Evolutionary conservation across 2,888 invertebrate species (phyloP).

Genomic region (Nymphalis c-album): DNA sequence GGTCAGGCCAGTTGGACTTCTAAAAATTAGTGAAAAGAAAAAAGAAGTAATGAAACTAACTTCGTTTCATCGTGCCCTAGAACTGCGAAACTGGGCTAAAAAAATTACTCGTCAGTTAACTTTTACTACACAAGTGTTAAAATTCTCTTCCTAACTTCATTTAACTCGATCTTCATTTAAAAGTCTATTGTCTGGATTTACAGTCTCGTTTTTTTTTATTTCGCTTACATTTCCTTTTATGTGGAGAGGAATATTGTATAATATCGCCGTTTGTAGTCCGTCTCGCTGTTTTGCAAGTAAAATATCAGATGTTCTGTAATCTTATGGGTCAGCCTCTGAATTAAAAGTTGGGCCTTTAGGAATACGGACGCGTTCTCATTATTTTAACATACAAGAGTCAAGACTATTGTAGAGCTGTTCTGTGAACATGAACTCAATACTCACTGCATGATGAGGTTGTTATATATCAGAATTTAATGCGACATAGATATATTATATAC

Average conservation of each 20-base stretch:
- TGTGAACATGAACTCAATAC: too few relatives aligned
- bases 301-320: conserved; percentile 35
- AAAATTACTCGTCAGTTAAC: conserved; percentile 9
- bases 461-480: too few relatives aligned
- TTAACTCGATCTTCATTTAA: conserved; percentile 34
- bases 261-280: conserved; percentile 42
- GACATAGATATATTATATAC: too few relatives aligned
- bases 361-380: conserved; percentile 19
- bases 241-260: conserved; percentile 38
- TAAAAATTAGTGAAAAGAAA: background rate
- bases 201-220: conserved; percentile 25
- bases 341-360: conserved; percentile 17
- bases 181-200: conserved; percentile 31
- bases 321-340: conserved; percentile 23
- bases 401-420: too few relatives aligned
- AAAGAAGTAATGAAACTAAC: background rate
- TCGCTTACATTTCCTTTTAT: conserved; percentile 30
- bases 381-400: too few relatives aligned
- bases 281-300: conserved; percentile 39
- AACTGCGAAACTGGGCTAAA: conserved; percentile 12
- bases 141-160: conserved; percentile 23
- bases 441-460: too few relatives aligned
- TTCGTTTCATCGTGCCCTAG: conserved; percentile 3
- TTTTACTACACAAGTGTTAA: conserved; percentile 8
- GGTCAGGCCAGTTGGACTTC: background rate